These are phyloP conservation scores for Mesodorylaimus sp. DNA, from an alignment of 2,888 invertebrate species.

Conservation along the genomic window DNA sequence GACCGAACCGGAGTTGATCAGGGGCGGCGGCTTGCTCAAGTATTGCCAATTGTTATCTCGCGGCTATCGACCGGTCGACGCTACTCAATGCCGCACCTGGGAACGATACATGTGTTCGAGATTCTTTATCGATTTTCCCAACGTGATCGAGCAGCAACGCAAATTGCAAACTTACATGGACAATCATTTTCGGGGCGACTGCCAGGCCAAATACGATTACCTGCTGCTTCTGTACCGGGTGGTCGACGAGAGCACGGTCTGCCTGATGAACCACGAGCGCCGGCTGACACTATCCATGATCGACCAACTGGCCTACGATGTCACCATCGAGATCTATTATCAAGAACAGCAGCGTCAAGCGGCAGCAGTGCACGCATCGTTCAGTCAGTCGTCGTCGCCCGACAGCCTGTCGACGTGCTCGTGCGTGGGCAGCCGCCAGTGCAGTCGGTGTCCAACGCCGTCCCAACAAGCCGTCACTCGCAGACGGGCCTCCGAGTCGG, in stretches of 20 bases:
- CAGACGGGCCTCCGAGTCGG: neutral
- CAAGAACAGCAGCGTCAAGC: neutral
- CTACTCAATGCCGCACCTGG: constrained; percentile 50
- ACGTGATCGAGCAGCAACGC: constrained; percentile 73
- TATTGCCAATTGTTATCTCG: constrained; percentile 92
- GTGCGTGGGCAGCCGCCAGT: neutral
- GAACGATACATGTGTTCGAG: constrained; percentile 99
- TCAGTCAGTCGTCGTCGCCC: neutral
- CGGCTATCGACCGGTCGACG: constrained; percentile 12
- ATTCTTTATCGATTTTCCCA: constrained; percentile 98
- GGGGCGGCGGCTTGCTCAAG: constrained; percentile 92
- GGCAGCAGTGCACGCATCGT: neutral
- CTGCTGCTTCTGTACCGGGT: constrained; percentile 83
- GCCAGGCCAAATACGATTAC: constrained; percentile 67
- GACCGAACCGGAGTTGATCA: constrained; percentile 90
- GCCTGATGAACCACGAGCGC: constrained; percentile 96
- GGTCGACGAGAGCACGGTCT: constrained; percentile 92
- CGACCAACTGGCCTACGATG: constrained; percentile 75
- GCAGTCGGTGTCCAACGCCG: neutral
- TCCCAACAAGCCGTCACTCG: neutral
- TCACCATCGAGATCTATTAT: constrained; percentile 28
- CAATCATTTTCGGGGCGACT: constrained; percentile 77
- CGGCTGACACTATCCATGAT: constrained; percentile 83
- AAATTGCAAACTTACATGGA: constrained; percentile 90
- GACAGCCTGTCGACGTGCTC: neutral